Base-by-base conservation (phyloP, 2,888 invertebrate genomes). In the Limnephilus rhombicus region DNA sequence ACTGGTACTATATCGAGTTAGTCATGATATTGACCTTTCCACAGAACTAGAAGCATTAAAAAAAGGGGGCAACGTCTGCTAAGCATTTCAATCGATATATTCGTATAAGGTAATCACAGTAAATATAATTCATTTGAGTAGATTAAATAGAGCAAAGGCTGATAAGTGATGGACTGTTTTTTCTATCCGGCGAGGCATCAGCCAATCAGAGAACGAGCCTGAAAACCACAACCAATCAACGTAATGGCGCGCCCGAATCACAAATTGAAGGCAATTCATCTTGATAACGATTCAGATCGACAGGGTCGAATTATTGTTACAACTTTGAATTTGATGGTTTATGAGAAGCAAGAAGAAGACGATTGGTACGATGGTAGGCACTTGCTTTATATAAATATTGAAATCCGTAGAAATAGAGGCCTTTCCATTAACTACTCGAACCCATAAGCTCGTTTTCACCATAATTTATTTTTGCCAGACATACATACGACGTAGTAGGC, bases 181-280 rank as follows among this genome's bases (percentile, higher is more conserved):
- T 34, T 90, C 45, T 83, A 83, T 90, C 49, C 90, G 82, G 34
- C 90, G 68, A 80, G 68, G 68, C 68, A 68, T 68, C 68, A 68
- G 80, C 86, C 81, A 90, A 92, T 91, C 91, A 45, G 82, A 80
- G 53, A 49, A 49, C 83, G 85, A 89, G 80, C 80, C 80, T 41
- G 80, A 80, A 89, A 80, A 89, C 80, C 88, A 80, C 88, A 89
- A 85, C 93, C 92, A 93, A 93, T 93, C 93, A 92, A 93, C 89
- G 93, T 93, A 93, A 93, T 93, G 93, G 93, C 93, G 93, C 89
- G 81, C 92, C 93, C 90, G 88, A 93, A 93, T 93, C 93, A 93
- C 92, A 93, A 92, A 93, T 91, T 92, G 91, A 92, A 89, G 92
- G 92, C 93, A 88, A 93, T 93, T 92, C 93, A 92, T 93, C 93